Evolutionary conservation across 2,113 vertebrate species (phyloP).

Genomic region (Mirounga angustirostris): DNA sequence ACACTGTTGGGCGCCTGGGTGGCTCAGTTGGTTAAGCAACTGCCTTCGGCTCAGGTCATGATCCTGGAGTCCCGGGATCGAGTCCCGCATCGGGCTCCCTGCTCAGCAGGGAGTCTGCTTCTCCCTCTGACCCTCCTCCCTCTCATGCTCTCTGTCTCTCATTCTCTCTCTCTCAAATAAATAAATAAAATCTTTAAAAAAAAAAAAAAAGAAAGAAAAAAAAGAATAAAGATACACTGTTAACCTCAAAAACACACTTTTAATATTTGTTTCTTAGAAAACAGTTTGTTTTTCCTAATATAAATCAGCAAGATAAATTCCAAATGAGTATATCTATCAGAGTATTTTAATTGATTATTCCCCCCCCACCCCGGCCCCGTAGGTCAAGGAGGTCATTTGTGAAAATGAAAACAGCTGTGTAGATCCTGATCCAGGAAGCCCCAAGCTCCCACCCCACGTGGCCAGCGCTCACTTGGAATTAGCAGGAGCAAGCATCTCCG

Average conservation of each 20-base stretch:
- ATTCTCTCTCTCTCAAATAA: no score
- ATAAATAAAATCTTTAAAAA: no score
- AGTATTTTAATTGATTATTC: neutral
- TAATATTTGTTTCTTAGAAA: neutral
- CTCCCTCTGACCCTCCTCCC: no score
- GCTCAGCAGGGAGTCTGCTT: no score
- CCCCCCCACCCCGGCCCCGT: accelerated
- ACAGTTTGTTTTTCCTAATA: neutral
- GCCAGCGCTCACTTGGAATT: neutral
- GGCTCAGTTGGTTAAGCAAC: no score
- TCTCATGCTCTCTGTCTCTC: no score
- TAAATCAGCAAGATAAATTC: neutral
- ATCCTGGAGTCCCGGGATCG: no score
- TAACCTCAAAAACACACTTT: slow-evolving; percentile 1
- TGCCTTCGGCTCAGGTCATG: no score
- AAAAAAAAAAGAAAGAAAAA: no score
- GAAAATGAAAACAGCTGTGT: neutral
- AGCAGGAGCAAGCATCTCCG: neutral
- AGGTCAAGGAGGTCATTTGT: neutral
- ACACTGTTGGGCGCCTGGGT: neutral
- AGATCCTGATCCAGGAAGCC: neutral
- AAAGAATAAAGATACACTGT: neutral
- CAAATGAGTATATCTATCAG: neutral
- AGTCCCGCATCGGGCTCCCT: no score
- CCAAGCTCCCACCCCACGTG: accelerated